A percentile compares a stretch with the other conserved stretches of the same genome.
Evolutionary conservation across 1,140 invertebrate genomes (phyloP).

Genomic region (Drosophila orosa): DNA sequence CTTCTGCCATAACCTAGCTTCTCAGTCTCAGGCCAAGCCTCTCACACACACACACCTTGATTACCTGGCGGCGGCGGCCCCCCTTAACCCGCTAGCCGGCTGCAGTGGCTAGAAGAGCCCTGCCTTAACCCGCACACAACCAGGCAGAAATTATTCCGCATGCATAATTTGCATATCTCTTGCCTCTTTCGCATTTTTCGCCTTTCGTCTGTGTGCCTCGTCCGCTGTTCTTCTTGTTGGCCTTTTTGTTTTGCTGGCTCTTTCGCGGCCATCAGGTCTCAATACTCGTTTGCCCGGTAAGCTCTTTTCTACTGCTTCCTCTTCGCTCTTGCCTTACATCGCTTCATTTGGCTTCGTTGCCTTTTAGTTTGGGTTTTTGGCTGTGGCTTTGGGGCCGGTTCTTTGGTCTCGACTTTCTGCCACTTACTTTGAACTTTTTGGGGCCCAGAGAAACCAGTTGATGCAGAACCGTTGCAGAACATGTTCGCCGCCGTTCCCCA

Average conservation of each 20-base stretch:
- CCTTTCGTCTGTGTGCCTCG: not conserved
- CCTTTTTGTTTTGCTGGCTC: conserved; percentile 44
- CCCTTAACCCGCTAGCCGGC: not conserved
- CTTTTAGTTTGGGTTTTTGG: conserved; percentile 11
- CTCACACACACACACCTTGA: conserved; percentile 21
- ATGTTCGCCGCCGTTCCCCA: conserved; percentile 61
- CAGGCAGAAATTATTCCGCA: conserved; percentile 3
- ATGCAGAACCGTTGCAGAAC: conserved; percentile 64
- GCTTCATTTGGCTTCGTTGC: conserved; percentile 13
- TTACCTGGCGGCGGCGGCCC: not conserved
- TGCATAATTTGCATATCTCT: conserved; percentile 23
- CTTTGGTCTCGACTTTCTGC: conserved; percentile 37
- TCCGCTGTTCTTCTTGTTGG: conserved; percentile 18
- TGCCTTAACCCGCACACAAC: conserved; percentile 1
- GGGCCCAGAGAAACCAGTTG: conserved; percentile 68
- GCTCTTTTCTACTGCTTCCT: conserved; percentile 20
- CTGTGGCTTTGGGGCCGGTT: conserved; percentile 51
- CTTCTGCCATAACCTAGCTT: not conserved
- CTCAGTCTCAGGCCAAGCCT: conserved; percentile 26
- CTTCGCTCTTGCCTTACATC: conserved; percentile 8
- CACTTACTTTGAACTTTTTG: conserved; percentile 28
- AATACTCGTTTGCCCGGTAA: conserved; percentile 49
- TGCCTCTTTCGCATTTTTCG: conserved; percentile 4
- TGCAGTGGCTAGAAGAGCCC: conserved; percentile 6
- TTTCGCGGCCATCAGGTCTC: conserved; percentile 35